Evolutionary conservation across 2,797 vertebrate species (phyloP), one percentile per base, ranked within the genome.

Genomic region (Pagetopsis macropterus): DNA sequence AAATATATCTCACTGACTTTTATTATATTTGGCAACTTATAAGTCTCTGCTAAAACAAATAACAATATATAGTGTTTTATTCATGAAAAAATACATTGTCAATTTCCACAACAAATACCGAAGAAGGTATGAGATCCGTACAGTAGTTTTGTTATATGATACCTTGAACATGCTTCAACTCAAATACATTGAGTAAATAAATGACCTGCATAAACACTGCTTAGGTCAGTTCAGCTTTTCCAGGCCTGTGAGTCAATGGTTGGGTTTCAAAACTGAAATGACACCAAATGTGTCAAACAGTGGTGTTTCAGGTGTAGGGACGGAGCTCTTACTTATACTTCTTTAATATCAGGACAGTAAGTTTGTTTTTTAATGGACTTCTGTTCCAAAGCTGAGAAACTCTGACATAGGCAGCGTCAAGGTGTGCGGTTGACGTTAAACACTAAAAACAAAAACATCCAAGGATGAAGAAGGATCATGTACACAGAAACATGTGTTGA

Each of bases 41-140:
- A 72, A 49, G 60, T 77, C 27, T 86, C 46, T 71, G 74, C 64
- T 82, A 77, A 81, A 83, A 87, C 75, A 82, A 75, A 69, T 70
- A 75, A 45, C 60, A 78, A 81, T 81, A 81, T 85, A 88, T 69
- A 81, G 49, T 46, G 81, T 87, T 83, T 89, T 78, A 88, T 88
- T 75, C 63, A 88, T 86, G 84, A 86, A 92, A 92, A 91, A 92
- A 86, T 89, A 93, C 87, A 87, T 78, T 48, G 64, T 82, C 65
- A 67, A 41, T 85, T 84, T 86, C 75, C 82, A 86, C 71, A 77
- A 86, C 76, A 85, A 74, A 78, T 74, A 72, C 59, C 17, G 59
- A 74, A 64, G 73, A 87, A 69, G 57, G 27, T 65, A 60, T 51
- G 65, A 45, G 65, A 71, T 76, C 72, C 62, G 27, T 58, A 77